These are phyloP conservation scores for Neodontobutis hainanensis DNA, from an alignment of 2,113 vertebrate species.

Conservation along the genomic window DNA sequence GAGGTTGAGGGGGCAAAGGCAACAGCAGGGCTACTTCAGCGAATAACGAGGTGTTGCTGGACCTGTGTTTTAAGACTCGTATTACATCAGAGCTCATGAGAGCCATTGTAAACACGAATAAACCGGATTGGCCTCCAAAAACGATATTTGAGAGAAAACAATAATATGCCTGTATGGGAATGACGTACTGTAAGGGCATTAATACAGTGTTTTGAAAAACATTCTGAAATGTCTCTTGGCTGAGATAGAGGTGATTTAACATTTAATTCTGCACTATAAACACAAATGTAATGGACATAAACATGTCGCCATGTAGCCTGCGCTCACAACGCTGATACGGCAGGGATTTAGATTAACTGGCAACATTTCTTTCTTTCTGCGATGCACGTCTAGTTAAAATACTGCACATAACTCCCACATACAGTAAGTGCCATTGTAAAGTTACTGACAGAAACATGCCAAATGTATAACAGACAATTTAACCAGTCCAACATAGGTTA, in stretches of 20 bases:
- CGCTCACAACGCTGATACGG: conserved; percentile 15
- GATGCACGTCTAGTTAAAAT: neutral
- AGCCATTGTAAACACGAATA: conserved; percentile 63
- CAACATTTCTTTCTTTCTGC: neutral
- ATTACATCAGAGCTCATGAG: conserved; percentile 73
- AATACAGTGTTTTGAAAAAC: conserved; percentile 44
- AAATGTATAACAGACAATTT: no score
- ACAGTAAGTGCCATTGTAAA: neutral
- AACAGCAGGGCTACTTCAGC: conserved; percentile 54
- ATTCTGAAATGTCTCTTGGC: conserved; percentile 58
- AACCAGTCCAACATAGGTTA: no score
- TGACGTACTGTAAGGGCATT: conserved; percentile 52
- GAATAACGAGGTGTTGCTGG: conserved; percentile 80
- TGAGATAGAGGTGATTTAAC: conserved; percentile 42
- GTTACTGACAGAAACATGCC: no score
- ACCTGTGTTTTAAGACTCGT: conserved; percentile 59
- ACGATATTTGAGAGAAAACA: conserved; percentile 60
- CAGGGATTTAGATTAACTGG: neutral
- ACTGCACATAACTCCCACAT: neutral
- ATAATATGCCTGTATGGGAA: conserved; percentile 46
- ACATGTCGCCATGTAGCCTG: conserved; percentile 34
- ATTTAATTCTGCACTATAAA: conserved; percentile 54
- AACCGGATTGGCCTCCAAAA: conserved; percentile 27
- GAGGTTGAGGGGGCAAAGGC: conserved; percentile 59
- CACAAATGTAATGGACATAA: conserved; percentile 46